Evolutionary conservation across 2,113 vertebrate species (phyloP).

Genomic region (Melanerpes formicivorus): DNA sequence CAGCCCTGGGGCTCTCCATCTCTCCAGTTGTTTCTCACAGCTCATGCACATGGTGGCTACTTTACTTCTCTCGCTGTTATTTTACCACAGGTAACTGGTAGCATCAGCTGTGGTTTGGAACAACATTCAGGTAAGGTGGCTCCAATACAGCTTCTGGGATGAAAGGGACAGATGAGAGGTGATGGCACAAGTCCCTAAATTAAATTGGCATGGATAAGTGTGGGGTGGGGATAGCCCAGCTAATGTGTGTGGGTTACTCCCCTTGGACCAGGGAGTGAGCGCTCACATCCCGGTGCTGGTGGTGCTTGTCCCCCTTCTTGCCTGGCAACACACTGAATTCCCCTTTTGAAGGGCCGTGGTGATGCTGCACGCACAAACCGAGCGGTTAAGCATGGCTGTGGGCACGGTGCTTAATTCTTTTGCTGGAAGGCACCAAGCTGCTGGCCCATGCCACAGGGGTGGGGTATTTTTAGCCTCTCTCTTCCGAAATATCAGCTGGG

Average conservation of each 20-base stretch:
- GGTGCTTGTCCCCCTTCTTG: background rate
- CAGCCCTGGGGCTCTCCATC: too few species aligned
- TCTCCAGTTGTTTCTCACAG: background rate
- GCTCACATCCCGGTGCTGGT: background rate
- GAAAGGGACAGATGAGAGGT: background rate
- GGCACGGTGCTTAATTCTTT: background rate
- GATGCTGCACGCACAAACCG: background rate
- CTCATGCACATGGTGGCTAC: accelerated
- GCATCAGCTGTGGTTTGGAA: background rate
- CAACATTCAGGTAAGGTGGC: background rate
- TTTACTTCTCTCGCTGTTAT: background rate
- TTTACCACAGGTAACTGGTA: background rate
- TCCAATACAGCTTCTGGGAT: background rate
- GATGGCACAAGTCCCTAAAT: background rate
- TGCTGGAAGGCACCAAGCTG: background rate
- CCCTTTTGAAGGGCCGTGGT: background rate
- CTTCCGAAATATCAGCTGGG: background rate
- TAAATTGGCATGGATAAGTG: accelerated
- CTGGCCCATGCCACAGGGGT: background rate
- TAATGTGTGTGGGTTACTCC: accelerated
- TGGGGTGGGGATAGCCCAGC: background rate
- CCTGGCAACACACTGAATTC: background rate
- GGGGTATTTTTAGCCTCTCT: background rate
- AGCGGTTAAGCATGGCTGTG: background rate
- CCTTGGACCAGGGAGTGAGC: background rate